Base-by-base conservation (phyloP, 2,797 vertebrate genomes). In the Enteromius thamalakanensis region DNA sequence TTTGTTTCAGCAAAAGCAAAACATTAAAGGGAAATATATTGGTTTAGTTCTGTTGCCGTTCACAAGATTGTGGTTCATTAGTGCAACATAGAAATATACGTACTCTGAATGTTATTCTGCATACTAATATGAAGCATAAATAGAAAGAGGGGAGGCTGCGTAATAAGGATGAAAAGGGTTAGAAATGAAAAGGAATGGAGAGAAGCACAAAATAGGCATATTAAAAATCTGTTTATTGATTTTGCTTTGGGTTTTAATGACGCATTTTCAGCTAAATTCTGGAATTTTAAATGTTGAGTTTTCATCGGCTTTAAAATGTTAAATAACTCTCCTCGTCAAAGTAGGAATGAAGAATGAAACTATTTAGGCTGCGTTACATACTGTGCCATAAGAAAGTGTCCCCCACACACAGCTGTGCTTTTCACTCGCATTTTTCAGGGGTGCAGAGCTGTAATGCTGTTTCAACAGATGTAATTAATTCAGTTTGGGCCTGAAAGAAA, bases 21-120 rank as follows among this genome's bases (percentile, higher is more conserved):
- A 83, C 51, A 77, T 60, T 68, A 76, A 67, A 82, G 34, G 60
- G 47, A 81, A 60, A 64, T 67, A 67, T 82, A 40, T 82, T 76
- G 45, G 69, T 81, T 81, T 72, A 65, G 47, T 76, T 51, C 4
- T 40, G 15, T 53, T 67, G 70, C 45, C 11, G n/a, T 34, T 67
- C 60, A 76, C 32, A 82, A 75, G 71, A 82, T 10, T 82, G 58
- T 53, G 80, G 32, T 65, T 81, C 58, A 75, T 81, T 81, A 75
- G 45, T 42, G 71, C 80, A 51, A 74, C 45, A 32, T 10, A 75
- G 71, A 75, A 81, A 75, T 42, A 72, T 74, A 55, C 45, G 21
- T 75, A 76, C 45, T 82, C 60, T 14, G 29, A 29, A 75, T 26
- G 40, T 75, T 64, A 32, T 81, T 29, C 60, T 67, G 80, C 58